These are phyloP conservation scores for Ictidomys tridecemlineatus DNA, from an alignment of 2,113 vertebrate species.

Conservation along the genomic window DNA sequence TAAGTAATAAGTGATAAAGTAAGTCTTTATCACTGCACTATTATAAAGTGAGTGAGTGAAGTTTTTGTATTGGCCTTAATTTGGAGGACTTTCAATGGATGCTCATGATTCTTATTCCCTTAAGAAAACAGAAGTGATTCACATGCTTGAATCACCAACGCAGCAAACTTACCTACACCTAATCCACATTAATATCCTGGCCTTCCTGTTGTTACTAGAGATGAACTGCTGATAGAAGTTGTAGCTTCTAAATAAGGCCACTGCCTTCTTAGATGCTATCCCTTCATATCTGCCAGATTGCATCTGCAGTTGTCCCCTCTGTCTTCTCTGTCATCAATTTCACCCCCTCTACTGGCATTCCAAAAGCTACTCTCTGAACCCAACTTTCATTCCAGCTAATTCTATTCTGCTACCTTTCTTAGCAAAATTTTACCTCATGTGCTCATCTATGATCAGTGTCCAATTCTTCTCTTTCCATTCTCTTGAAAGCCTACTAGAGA, in stretches of 20 bases:
- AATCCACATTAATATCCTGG: background rate
- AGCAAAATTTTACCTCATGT: background rate
- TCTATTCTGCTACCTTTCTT: background rate
- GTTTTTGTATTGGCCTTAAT: constrained; percentile 39
- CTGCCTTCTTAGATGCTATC: background rate
- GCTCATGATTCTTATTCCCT: background rate
- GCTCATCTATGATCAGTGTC: background rate
- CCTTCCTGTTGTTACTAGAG: background rate
- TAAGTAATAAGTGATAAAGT: background rate
- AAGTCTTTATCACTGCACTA: background rate
- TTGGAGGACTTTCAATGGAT: constrained; percentile 46
- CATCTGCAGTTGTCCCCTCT: background rate
- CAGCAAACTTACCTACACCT: background rate
- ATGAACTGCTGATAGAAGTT: background rate
- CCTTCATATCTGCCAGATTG: background rate
- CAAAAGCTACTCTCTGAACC: background rate
- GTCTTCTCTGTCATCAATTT: background rate
- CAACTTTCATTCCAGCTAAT: background rate
- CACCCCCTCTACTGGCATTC: background rate
- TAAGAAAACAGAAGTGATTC: constrained; percentile 55
- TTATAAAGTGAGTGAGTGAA: constrained; percentile 42
- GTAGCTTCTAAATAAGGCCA: background rate
- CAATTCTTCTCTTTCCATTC: background rate
- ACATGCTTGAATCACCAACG: background rate
- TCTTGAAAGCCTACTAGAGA: background rate